Base-by-base conservation (phyloP, 2,888 invertebrate genomes). In the Phalera bucephala region DNA sequence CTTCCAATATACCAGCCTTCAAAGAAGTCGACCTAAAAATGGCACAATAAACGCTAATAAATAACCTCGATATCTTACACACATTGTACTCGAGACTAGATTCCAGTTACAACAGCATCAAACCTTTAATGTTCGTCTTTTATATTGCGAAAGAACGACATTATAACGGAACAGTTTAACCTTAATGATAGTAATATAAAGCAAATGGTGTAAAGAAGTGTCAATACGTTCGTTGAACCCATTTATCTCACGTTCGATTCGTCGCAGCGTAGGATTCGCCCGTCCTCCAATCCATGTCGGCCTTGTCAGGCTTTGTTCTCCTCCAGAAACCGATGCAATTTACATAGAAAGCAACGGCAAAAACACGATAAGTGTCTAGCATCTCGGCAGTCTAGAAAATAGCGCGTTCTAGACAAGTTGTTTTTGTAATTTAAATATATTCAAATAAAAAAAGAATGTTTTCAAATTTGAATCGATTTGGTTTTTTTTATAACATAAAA, bases 311-410 rank as follows among this genome's bases (percentile, higher is more conserved):
- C n/a, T n/a, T n/a, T n/a, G n/a, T n/a, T n/a, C 45, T 49, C 49
- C 67, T 67, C 72, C 33, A 40, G 67, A 68, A 70, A 64, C 62
- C 62, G 45, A 67, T 77, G 67, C 73, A 70, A 76, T 76, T 74
- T 75, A 71, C 72, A 76, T 76, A 50, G 58, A 69, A 64, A 73
- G 60, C 52, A 59, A 50, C 56, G 62, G 61, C 58, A n/a, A 71
- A 71, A 72, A 71, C 45, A 40, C 4, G n/a, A n/a, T n/a, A n/a
- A 21, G 21, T n/a, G 1, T 7, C 6, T 27, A 42, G 26, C 29
- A n/a, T n/a, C n/a, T n/a, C n/a, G n/a, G n/a, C n/a, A n/a, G n/a
- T n/a, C n/a, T n/a, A n/a, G n/a, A n/a, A n/a, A n/a, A n/a, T n/a
- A n/a, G n/a, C n/a, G n/a, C n/a, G n/a, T n/a, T n/a, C n/a, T n/a